A percentile compares a stretch with the other conserved stretches of the same genome.
Conservation (phyloP, 2,888 invertebrate genomes). For the Leptopilina drosophilae region DNA sequence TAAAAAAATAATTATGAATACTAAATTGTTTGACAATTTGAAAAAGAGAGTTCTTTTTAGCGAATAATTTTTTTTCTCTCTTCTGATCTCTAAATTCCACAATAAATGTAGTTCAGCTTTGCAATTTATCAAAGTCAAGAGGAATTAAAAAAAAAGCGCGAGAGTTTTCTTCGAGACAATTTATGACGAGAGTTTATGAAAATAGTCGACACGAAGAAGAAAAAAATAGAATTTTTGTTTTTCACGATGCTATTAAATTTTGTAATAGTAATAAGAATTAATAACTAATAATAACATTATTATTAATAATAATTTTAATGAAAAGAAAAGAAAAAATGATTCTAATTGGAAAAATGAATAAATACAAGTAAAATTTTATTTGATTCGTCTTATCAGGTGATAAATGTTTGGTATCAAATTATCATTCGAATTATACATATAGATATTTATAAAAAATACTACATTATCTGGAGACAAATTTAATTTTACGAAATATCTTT, state of each 20-base stretch:
- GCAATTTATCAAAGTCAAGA: slow-evolving; percentile 27
- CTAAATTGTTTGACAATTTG: no score
- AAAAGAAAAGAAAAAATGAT: neutral
- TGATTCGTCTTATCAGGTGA: neutral
- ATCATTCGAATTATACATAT: neutral
- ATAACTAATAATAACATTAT: no score
- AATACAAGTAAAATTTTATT: neutral
- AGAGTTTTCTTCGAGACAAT: neutral
- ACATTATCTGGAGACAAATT: neutral
- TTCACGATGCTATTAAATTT: neutral
- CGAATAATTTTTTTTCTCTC: neutral
- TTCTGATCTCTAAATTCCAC: neutral
- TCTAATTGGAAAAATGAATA: neutral
- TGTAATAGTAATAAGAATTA: no score
- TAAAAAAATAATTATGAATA: neutral
- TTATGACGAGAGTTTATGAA: neutral
- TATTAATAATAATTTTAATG: no score
- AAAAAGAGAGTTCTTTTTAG: neutral
- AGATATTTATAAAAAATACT: slow-evolving; percentile 1
- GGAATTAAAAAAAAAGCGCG: neutral
- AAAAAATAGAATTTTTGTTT: neutral
- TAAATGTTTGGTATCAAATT: slow-evolving; percentile 3
- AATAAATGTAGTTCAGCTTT: slow-evolving; percentile 15
- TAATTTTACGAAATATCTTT: neutral
- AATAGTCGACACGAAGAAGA: neutral